Percentiles rank a stretch among this genome's conserved stretches.
Evolutionary conservation across 2,113 vertebrate genomes (phyloP).

Genomic region (Leucopternis melanops): DNA sequence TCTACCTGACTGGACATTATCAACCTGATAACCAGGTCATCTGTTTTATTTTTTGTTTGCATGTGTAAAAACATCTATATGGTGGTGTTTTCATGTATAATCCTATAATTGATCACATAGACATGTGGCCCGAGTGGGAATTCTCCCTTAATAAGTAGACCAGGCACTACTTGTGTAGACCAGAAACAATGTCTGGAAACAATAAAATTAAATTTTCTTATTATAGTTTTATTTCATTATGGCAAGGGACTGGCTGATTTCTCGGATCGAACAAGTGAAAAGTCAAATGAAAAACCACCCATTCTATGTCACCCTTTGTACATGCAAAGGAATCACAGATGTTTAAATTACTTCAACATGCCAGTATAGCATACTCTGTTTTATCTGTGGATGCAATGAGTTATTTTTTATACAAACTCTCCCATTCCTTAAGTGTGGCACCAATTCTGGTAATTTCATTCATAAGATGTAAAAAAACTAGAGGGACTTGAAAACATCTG

Average conservation of each 20-base stretch:
- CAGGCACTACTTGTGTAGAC: background rate
- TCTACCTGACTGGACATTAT: background rate
- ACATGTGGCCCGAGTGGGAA: background rate
- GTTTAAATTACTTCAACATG: background rate
- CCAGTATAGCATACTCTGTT: background rate
- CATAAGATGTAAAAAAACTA: background rate
- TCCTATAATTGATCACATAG: too few species aligned
- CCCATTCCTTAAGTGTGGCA: background rate
- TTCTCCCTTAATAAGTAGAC: background rate
- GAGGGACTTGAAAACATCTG: background rate
- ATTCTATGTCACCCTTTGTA: background rate
- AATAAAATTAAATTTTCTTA: background rate
- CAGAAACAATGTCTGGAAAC: background rate
- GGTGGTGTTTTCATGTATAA: background rate
- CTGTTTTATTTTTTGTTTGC: background rate
- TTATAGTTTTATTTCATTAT: background rate
- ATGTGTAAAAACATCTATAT: background rate
- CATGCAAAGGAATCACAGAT: background rate
- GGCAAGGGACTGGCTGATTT: background rate
- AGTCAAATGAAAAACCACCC: background rate
- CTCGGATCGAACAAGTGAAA: background rate
- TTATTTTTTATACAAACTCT: background rate
- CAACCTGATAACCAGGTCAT: background rate
- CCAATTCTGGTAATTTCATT: background rate
- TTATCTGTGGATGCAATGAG: background rate